Conservation (phyloP, 1,140 invertebrate genomes). For the Chelonus insularis region DNA sequence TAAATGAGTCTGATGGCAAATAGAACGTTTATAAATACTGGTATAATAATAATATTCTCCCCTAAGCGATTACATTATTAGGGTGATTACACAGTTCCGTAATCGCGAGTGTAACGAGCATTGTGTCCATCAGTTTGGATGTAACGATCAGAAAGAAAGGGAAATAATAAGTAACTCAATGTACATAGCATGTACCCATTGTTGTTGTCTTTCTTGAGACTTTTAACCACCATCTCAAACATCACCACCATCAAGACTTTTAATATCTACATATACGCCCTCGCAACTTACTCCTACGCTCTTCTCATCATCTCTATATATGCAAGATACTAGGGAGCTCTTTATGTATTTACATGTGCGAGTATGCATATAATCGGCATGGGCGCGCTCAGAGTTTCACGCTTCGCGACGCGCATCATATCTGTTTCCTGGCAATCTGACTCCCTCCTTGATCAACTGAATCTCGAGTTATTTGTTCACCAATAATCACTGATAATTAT, state of each 20-base stretch:
- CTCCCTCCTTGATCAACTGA: slow-evolving; percentile 30
- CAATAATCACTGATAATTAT: not conserved
- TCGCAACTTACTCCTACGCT: slow-evolving; percentile 15
- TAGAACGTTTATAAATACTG: slow-evolving; percentile 10
- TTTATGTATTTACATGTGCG: slow-evolving; percentile 21
- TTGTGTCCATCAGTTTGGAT: not conserved
- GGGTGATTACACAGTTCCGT: slow-evolving; percentile 27
- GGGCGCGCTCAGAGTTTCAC: slow-evolving; percentile 48
- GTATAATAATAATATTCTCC: slow-evolving; percentile 15
- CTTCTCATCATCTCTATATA: too few relatives aligned
- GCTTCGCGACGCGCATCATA: slow-evolving; percentile 54
- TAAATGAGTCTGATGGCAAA: slow-evolving; percentile 18
- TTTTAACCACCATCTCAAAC: too few relatives aligned
- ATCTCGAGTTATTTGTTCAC: slow-evolving; percentile 15
- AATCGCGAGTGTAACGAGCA: slow-evolving; percentile 20
- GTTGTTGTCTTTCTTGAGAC: too few relatives aligned
- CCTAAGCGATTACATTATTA: slow-evolving; percentile 29
- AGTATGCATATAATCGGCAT: slow-evolving; percentile 40
- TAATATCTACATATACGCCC: slow-evolving; percentile 27
- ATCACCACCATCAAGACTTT: slow-evolving; percentile 28
- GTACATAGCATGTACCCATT: too few relatives aligned
- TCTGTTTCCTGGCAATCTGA: slow-evolving; percentile 48
- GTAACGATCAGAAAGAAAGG: not conserved
- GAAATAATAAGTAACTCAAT: not conserved
- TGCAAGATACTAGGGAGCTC: not conserved